Conservation (phyloP, 2,113 vertebrate species). For the Ceuthmochares aereus region DNA sequence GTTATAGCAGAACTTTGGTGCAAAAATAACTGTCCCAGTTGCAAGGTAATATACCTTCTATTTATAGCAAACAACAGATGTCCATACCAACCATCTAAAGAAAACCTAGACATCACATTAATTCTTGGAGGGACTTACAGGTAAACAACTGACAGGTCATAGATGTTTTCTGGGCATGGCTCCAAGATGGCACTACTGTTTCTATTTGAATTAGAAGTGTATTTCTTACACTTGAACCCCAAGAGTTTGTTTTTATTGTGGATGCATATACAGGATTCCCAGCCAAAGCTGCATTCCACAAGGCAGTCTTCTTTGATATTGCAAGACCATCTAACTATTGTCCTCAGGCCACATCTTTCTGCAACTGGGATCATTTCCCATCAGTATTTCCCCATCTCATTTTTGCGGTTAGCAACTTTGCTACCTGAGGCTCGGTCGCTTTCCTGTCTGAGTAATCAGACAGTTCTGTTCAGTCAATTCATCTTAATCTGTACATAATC, state of each 20-base stretch:
- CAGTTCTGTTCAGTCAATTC: background rate
- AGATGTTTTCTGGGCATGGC: background rate
- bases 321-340: background rate
- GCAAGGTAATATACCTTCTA: background rate
- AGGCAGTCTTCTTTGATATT: background rate
- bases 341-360: background rate
- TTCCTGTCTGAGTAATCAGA: background rate
- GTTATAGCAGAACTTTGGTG: background rate
- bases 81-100: background rate
- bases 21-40: background rate
- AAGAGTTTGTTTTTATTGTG: background rate
- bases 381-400: background rate
- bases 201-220: background rate
- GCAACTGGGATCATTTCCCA: background rate
- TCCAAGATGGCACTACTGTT: background rate
- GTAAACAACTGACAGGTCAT: background rate
- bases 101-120: background rate
- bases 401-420: background rate
- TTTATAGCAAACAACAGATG: background rate
- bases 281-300: fast-evolving
- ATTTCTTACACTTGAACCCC: background rate
- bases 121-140: background rate
- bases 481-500: no score
- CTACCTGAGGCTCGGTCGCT: background rate
- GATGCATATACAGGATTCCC: background rate